Percentiles rank a stretch among this genome's conserved stretches.
These are phyloP conservation scores for Drosophila nigrodunni DNA, from an alignment of 1,140 invertebrate species.

Conservation along the genomic window DNA sequence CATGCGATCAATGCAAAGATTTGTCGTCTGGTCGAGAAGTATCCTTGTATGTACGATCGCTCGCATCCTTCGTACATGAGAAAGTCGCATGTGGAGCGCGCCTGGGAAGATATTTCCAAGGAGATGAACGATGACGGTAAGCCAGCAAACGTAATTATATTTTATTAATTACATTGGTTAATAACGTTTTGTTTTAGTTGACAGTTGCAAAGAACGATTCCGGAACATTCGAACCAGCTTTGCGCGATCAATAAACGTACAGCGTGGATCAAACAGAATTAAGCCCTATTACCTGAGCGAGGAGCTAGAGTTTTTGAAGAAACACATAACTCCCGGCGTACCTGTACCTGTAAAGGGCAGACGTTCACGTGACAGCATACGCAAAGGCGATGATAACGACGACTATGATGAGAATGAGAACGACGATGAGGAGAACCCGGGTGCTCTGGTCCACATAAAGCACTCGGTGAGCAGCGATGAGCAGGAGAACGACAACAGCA, in stretches of 20 bases:
- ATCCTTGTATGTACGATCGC: slow-evolving; percentile 78
- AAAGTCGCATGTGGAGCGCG: slow-evolving; percentile 62
- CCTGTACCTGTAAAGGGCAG: slow-evolving; percentile 54
- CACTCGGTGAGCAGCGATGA: slow-evolving; percentile 51
- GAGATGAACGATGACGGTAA: slow-evolving; percentile 63
- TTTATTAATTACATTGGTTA: too few species aligned
- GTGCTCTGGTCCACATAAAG: slow-evolving; percentile 30
- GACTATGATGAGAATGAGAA: slow-evolving; percentile 40
- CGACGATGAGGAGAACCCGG: slow-evolving; percentile 36
- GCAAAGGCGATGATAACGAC: slow-evolving; percentile 27
- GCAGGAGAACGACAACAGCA: slow-evolving; percentile 32
- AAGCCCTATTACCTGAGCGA: slow-evolving; percentile 72
- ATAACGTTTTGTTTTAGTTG: slow-evolving; percentile 37
- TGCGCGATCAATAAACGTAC: slow-evolving; percentile 70
- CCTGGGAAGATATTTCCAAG: slow-evolving; percentile 67
- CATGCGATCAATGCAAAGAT: slow-evolving; percentile 68
- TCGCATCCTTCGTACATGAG: slow-evolving; percentile 57
- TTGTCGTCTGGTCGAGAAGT: slow-evolving; percentile 64
- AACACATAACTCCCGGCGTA: slow-evolving; percentile 71
- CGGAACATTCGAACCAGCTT: slow-evolving; percentile 73
- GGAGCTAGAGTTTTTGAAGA: slow-evolving; percentile 64
- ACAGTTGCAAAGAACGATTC: slow-evolving; percentile 73
- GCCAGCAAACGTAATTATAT: not conserved
- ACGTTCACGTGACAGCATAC: slow-evolving; percentile 47
- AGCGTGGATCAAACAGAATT: slow-evolving; percentile 57